A percentile compares a stretch with the other conserved stretches of the same genome.
Evolutionary conservation across 2,888 invertebrate genomes (phyloP).

Genomic region (Trissonchulus latispiculum): DNA sequence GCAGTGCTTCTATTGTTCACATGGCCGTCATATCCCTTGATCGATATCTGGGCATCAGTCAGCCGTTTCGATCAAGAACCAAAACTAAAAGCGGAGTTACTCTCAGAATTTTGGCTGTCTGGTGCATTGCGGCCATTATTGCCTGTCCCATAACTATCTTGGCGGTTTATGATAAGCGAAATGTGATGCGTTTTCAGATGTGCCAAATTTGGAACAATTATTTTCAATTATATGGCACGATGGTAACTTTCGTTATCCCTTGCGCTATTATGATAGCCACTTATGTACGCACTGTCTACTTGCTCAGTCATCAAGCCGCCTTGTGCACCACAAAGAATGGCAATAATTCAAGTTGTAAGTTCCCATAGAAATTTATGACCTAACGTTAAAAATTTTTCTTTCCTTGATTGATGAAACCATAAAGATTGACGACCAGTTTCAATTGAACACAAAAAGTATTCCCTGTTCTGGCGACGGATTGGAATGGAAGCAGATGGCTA

Average conservation of each 20-base stretch:
- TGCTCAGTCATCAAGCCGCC: constrained; percentile 11
- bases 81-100: constrained; percentile 63
- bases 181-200: constrained; percentile 43
- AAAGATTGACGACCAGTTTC: no score
- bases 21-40: constrained; percentile 53
- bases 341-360: no score
- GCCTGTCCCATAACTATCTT: constrained; percentile 64
- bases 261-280: constrained; percentile 85
- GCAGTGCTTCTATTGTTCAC: constrained; percentile 53
- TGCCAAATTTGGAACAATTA: constrained; percentile 46
- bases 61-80: constrained; percentile 83
- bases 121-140: constrained; percentile 83
- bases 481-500: no score
- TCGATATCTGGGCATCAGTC: constrained; percentile 73
- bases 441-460: no score
- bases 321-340: no score
- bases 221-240: constrained; percentile 57
- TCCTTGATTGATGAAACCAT: no score
- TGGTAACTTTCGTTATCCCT: constrained; percentile 90
- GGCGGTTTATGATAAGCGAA: constrained; percentile 48
- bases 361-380: no score
- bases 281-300: constrained; percentile 55
- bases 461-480: no score
- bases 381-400: no score
- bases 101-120: constrained; percentile 80